phyloP scores from a whole-genome alignment of 1,140 invertebrate genomes.

The Orius laevigatus region DNA sequence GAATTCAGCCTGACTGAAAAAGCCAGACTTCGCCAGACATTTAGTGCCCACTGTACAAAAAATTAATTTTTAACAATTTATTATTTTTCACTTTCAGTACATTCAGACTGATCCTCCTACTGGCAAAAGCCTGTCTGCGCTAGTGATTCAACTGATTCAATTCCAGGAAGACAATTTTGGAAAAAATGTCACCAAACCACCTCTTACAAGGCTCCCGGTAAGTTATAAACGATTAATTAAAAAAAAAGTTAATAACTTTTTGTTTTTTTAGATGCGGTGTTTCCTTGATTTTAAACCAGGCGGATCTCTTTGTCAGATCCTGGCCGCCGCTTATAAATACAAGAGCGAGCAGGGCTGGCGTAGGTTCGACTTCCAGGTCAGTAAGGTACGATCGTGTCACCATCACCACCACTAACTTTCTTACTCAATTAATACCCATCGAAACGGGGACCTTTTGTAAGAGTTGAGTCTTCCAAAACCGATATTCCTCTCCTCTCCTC shows the following conservation, averaged over 20 bases:
- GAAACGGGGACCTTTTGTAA: no score
- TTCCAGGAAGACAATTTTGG: conserved; percentile 94
- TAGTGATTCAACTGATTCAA: conserved; percentile 78
- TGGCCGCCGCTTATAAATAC: conserved; percentile 86
- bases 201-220: conserved; percentile 66
- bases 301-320: conserved; percentile 79
- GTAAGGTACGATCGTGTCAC: conserved; percentile 40
- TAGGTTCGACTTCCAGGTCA: conserved; percentile 76
- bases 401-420: conserved; percentile 15
- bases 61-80: no score
- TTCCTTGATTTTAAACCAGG: conserved; percentile 91
- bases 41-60: no score
- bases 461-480: no score
- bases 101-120: conserved; percentile 83
- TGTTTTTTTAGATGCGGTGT: conserved; percentile 60
- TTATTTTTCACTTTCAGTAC: conserved; percentile 43
- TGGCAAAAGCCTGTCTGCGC: conserved; percentile 69
- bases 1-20: no score
- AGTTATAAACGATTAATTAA: conserved; percentile 27
- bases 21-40: no score
- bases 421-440: no score
- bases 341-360: conserved; percentile 91
- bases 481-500: no score
- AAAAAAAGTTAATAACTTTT: conserved; percentile 7
- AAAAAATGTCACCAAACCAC: conserved; percentile 78